A percentile compares a stretch with the other conserved stretches of the same genome.
Evolutionary conservation across 2,797 vertebrate species (phyloP).

Genomic region (Liparis tanakae): DNA sequence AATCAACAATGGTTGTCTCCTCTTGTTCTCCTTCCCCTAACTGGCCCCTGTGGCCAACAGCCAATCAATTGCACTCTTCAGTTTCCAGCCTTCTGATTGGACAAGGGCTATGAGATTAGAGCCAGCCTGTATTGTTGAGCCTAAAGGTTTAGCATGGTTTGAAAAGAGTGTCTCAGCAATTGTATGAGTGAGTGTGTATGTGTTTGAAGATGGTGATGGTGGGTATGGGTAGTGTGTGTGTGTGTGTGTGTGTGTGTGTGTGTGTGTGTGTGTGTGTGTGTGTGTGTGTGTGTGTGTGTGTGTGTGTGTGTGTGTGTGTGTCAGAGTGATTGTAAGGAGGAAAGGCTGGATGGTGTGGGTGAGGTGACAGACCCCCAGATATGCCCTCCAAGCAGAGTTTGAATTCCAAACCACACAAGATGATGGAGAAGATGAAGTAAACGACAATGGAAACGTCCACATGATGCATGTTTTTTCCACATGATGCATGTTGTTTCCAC

Average conservation of each 20-base stretch:
- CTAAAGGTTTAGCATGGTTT: slow-evolving; percentile 79
- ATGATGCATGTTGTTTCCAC: slow-evolving; percentile 22
- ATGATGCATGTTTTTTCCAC: slow-evolving; percentile 23
- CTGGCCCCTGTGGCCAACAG: slow-evolving; percentile 77
- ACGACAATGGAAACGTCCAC: slow-evolving; percentile 41
- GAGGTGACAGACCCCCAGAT: slow-evolving; percentile 65
- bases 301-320: slow-evolving; percentile 46
- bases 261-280: slow-evolving; percentile 55
- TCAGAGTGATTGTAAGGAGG: slow-evolving; percentile 67
- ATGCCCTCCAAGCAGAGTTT: slow-evolving; percentile 65
- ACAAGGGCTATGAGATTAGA: slow-evolving; percentile 73
- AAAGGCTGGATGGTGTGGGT: slow-evolving; percentile 62
- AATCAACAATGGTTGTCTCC: slow-evolving; percentile 80
- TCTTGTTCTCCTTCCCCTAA: slow-evolving; percentile 79
- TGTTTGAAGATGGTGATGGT: slow-evolving; percentile 27
- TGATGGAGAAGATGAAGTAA: slow-evolving; percentile 55
- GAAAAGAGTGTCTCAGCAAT: slow-evolving; percentile 76
- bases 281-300: slow-evolving; percentile 44
- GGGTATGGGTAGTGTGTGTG: slow-evolving; percentile 24
- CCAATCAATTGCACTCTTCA: slow-evolving; percentile 78
- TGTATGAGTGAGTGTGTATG: slow-evolving; percentile 54
- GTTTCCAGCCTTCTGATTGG: slow-evolving; percentile 73
- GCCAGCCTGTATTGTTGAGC: slow-evolving; percentile 76
- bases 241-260: slow-evolving; percentile 56
- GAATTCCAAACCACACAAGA: slow-evolving; percentile 75